A percentile compares a stretch with the other conserved stretches of the same genome.
These are phyloP conservation scores for Timema podura DNA, from an alignment of 2,888 invertebrate genomes.

Conservation along the genomic window DNA sequence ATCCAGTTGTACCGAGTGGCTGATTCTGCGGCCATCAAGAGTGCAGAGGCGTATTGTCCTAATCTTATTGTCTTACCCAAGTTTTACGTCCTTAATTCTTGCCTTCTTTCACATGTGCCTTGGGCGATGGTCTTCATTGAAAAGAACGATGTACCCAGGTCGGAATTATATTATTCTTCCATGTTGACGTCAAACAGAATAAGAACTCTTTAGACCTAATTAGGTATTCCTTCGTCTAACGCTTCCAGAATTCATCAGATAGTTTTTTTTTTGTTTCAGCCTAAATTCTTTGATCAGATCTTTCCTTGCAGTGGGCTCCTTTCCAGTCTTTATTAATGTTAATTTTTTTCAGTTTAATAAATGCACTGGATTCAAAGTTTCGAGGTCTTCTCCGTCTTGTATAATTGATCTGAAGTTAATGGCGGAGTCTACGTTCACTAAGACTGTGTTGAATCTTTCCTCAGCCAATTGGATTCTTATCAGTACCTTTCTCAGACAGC, in stretches of 20 bases:
- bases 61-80: neutral
- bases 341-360: neutral
- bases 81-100: neutral
- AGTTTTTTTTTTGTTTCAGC: neutral
- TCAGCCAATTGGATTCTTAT: neutral
- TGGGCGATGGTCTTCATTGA: neutral
- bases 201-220: neutral
- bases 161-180: neutral
- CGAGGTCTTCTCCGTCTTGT: neutral
- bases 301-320: neutral
- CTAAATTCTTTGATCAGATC: neutral
- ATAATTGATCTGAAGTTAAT: constrained; percentile 11
- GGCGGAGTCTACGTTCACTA: neutral
- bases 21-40: neutral
- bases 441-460: too few species aligned
- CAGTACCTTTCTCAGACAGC: neutral
- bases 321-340: neutral
- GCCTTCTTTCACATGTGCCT: neutral
- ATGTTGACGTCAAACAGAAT: neutral
- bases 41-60: neutral
- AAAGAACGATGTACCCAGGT: constrained; percentile 1
- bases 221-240: constrained; percentile 8
- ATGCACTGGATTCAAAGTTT: neutral
- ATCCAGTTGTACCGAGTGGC: neutral
- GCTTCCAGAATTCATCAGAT: neutral